phyloP scores from a whole-genome alignment of 2,888 invertebrate species.

The Lycaena phlaeas region DNA sequence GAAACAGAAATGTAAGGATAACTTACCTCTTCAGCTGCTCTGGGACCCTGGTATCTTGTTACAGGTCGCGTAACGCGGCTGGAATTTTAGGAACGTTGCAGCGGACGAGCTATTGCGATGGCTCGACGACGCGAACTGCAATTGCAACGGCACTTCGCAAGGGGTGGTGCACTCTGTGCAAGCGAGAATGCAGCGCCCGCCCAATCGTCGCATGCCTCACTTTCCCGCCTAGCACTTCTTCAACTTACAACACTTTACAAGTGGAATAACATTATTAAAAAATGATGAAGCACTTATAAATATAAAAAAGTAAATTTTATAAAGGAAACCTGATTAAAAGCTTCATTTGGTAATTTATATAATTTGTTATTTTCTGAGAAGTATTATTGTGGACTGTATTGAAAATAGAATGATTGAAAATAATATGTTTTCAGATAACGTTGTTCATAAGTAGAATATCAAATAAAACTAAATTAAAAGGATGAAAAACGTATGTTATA shows the following conservation, averaged over 20 bases:
- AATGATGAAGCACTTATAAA: no score
- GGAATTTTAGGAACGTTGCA: slow-evolving; percentile 33
- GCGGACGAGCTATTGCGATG: slow-evolving; percentile 49
- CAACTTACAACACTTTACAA: slow-evolving; percentile 38
- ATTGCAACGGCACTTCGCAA: slow-evolving; percentile 42
- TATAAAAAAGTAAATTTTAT: no score
- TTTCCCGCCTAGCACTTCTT: slow-evolving; percentile 64
- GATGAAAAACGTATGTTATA: slow-evolving; percentile 21
- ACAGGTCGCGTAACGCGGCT: slow-evolving; percentile 61
- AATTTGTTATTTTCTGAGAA: no score
- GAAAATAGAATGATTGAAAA: no score
- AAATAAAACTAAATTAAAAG: slow-evolving; percentile 19
- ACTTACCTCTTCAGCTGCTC: slow-evolving; percentile 51
- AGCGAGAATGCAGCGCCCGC: slow-evolving; percentile 72
- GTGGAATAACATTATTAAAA: no score
- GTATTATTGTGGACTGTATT: no score
- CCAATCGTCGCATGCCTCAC: slow-evolving; percentile 67
- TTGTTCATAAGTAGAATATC: slow-evolving; percentile 13
- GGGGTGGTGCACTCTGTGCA: slow-evolving; percentile 68
- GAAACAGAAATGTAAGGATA: slow-evolving; percentile 46
- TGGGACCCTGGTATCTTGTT: slow-evolving; percentile 65
- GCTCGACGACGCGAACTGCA: slow-evolving; percentile 51
- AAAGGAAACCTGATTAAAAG: no score
- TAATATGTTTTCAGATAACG: slow-evolving; percentile 13
- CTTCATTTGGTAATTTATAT: no score